phyloP scores from a whole-genome alignment of 2,797 vertebrate species.

The Sebastes dallii region DNA sequence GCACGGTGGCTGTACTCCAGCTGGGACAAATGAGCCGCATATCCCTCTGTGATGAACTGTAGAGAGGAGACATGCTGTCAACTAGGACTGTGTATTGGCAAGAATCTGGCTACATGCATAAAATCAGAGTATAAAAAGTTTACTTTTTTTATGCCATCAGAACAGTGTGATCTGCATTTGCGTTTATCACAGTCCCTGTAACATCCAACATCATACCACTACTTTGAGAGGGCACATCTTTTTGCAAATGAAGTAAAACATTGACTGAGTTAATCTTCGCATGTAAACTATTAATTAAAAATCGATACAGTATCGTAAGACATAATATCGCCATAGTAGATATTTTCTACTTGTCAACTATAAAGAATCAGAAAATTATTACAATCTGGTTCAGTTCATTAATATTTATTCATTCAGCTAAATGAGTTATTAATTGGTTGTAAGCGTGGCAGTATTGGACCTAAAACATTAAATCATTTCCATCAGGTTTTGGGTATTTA shows the following conservation, averaged over 20 bases:
- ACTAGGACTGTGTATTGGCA: neutral
- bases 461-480: neutral
- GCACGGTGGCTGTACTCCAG: constrained; percentile 96
- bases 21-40: constrained; percentile 92
- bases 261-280: no score
- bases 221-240: no score
- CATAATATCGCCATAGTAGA: no score
- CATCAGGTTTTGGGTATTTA: neutral
- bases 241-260: no score
- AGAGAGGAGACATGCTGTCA: constrained; percentile 35
- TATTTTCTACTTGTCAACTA: neutral
- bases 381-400: neutral
- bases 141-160: no score
- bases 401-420: neutral
- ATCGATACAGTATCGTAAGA: no score
- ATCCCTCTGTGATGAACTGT: constrained; percentile 89
- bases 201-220: no score
- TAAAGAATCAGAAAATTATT: neutral
- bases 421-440: neutral
- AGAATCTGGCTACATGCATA: no score
- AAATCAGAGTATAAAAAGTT: no score
- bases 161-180: no score
- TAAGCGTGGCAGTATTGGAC: neutral
- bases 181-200: no score
- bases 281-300: no score